Evolutionary conservation across 1,140 invertebrate genomes (phyloP).

Genomic region (Trichoplusia ni): DNA sequence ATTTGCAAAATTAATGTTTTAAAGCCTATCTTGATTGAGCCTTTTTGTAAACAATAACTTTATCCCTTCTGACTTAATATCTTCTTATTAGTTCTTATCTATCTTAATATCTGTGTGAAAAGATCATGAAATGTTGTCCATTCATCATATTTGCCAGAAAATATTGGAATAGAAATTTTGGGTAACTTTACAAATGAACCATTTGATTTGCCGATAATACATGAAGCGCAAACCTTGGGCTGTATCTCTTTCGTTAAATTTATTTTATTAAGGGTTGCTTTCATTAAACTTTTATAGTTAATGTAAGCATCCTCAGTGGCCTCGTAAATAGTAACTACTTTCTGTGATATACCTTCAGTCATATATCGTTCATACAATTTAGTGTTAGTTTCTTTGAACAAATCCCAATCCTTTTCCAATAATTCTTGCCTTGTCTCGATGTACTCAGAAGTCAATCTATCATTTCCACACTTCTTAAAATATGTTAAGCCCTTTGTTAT

Average conservation of each 20-base stretch:
- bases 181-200: conserved; percentile 21
- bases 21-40: no score
- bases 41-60: no score
- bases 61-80: no score
- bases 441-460: conserved; percentile 16
- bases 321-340: neutral
- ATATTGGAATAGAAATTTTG: conserved; percentile 14
- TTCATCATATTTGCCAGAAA: conserved; percentile 20
- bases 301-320: neutral
- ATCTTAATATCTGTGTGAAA: no score
- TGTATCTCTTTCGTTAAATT: neutral
- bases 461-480: conserved; percentile 19
- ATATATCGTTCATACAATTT: neutral
- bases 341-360: neutral
- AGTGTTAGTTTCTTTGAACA: conserved; percentile 3
- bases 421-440: neutral
- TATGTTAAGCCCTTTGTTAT: neutral
- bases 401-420: conserved; percentile 10
- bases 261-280: neutral
- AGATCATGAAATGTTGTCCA: conserved; percentile 5
- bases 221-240: no score
- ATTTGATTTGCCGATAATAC: no score
- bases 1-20: no score
- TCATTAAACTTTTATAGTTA: neutral
- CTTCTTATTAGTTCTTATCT: no score